Evolutionary conservation across 1,140 invertebrate species (phyloP), one percentile per base, ranked within the genome.

Genomic region (Saxidomus purpurata): DNA sequence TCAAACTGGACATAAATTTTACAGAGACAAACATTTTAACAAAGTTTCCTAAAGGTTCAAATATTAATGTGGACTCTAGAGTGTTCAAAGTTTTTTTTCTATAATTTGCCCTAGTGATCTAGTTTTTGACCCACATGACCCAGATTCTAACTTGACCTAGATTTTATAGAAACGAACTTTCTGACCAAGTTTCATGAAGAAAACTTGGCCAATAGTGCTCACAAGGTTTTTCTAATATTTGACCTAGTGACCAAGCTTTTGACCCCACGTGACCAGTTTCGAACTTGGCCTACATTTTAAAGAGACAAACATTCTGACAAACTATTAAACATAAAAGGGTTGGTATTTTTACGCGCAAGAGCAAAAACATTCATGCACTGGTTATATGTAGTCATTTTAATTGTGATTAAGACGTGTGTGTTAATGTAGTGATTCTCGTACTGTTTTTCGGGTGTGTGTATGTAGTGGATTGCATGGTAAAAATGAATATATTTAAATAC

Each of bases 341-440:
- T n/a, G 38, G 34, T 76, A 36, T 76, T 40, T 34, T 36, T 36
- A 34, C 38, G 31, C 31, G 71, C 71, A 34, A 15, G 38, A 36
- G 38, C 38, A 15, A 36, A 36, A 40, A 31, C 34, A 76, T 36
- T 36, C 71, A 40, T 76, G 9, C 71, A 76, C 31, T 76, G 71
- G 71, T 76, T 36, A 36, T 76, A 76, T 40, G 71, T 76, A 76
- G 71, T 15, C 71, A 76, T 76, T 76, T 76, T 76, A 15, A 76
- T 76, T 76, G 71, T 76, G 71, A 76, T 76, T 76, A 6, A 76
- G 34, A 76, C 71, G 71, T 76, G 71, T 76, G 71, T 76, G 38
- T 76, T 15, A n/a, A n/a, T n/a, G n/a, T n/a, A n/a, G n/a, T n/a
- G n/a, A n/a, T n/a, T n/a, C n/a, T n/a, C 15, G 9, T 13, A 67